These are phyloP conservation scores for Julus scandinavius DNA, from an alignment of 2,888 invertebrate genomes.

Conservation along the genomic window DNA sequence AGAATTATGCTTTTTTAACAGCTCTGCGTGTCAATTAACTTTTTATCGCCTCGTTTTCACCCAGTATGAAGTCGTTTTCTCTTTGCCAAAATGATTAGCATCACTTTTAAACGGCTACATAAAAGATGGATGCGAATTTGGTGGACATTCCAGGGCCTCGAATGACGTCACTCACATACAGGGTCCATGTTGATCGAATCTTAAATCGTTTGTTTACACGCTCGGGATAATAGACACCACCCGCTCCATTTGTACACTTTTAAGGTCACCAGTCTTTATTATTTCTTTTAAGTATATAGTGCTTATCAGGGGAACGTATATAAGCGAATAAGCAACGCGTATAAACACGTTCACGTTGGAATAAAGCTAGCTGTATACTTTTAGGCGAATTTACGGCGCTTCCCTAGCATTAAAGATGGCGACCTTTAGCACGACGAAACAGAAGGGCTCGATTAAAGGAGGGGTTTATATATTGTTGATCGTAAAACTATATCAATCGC, in stretches of 20 bases:
- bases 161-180: background rate
- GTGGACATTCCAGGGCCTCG: background rate
- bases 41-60: constrained; percentile 45
- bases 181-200: background rate
- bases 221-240: background rate
- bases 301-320: background rate
- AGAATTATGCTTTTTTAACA: constrained; percentile 26
- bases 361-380: background rate
- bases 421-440: constrained; percentile 29
- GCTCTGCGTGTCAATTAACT: constrained; percentile 8
- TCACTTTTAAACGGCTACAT: background rate
- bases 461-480: background rate
- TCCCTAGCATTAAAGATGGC: constrained; percentile 30
- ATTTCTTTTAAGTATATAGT: constrained; percentile 17
- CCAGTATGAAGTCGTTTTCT: constrained; percentile 18
- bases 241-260: background rate
- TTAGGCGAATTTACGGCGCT: constrained; percentile 27
- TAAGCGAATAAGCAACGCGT: background rate
- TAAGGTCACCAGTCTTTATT: constrained; percentile 29
- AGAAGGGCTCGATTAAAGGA: constrained; percentile 29
- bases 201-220: constrained; percentile 19
- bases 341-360: background rate
- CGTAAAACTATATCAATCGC: background rate
- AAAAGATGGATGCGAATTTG: constrained; percentile 34
- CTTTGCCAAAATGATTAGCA: background rate